phyloP scores from a whole-genome alignment of 1,140 invertebrate genomes.

The Heliconius hermathena region DNA sequence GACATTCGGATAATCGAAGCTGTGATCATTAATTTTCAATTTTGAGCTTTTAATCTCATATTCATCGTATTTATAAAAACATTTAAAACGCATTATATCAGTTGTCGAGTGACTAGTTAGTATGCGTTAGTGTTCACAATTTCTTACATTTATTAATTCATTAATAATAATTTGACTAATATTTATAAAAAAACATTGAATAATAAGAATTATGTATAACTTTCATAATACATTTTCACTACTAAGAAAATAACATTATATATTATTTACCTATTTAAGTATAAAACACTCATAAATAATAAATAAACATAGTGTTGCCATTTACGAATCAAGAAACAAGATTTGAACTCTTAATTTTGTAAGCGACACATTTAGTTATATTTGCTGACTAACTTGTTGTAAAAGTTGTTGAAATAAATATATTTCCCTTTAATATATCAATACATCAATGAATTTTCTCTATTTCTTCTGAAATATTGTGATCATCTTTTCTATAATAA shows the following conservation, averaged over 20 bases:
- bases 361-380: background rate
- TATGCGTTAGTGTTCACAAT: slow-evolving; percentile 29
- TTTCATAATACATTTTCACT: background rate
- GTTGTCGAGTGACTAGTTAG: slow-evolving; percentile 60
- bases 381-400: background rate
- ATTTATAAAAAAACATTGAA: background rate
- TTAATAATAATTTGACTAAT: background rate
- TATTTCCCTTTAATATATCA: background rate
- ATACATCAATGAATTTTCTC: background rate
- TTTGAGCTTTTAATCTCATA: no score
- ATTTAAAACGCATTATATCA: slow-evolving; percentile 16
- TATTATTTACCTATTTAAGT: slow-evolving; percentile 2
- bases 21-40: no score
- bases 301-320: background rate
- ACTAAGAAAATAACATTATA: slow-evolving; percentile 9
- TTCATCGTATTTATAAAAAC: background rate
- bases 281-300: slow-evolving; percentile 1
- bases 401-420: background rate
- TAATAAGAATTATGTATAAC: background rate
- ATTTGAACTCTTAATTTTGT: background rate
- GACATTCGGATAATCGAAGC: no score
- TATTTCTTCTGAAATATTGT: no score
- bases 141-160: background rate
- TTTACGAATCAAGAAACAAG: background rate
- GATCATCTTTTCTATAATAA: no score